Evolutionary conservation across 2,888 invertebrate species (phyloP).

Genomic region (Spilarctia lutea): DNA sequence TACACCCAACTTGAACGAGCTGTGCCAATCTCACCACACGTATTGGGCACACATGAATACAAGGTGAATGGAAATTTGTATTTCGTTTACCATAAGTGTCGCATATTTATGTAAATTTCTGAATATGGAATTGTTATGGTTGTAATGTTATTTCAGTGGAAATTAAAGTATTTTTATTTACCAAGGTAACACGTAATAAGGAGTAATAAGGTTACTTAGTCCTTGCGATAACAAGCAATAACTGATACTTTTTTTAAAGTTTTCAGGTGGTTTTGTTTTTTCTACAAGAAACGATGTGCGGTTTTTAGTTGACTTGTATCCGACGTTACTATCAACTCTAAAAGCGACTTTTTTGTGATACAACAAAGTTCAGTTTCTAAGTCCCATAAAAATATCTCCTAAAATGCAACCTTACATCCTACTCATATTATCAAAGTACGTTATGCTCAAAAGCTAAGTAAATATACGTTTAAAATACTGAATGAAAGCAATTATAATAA

Average conservation of each 20-base stretch:
- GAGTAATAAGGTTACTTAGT: background rate
- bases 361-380: background rate
- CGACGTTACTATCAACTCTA: background rate
- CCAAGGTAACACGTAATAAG: background rate
- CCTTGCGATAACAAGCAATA: background rate
- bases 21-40: constrained; percentile 20
- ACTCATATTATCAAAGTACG: background rate
- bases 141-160: background rate
- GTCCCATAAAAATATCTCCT: background rate
- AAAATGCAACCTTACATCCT: background rate
- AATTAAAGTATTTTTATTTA: background rate
- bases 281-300: background rate
- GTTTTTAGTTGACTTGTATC: background rate
- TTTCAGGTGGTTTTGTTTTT: background rate
- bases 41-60: constrained; percentile 16
- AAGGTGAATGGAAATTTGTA: constrained; percentile 7
- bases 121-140: constrained; percentile 1
- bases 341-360: no score
- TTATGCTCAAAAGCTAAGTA: background rate
- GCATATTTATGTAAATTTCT: background rate
- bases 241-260: background rate
- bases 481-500: no score
- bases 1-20: constrained; percentile 34
- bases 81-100: background rate
- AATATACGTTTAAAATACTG: background rate